These are phyloP conservation scores for Pheosia tremula DNA, from an alignment of 2,888 invertebrate species.

Conservation along the genomic window DNA sequence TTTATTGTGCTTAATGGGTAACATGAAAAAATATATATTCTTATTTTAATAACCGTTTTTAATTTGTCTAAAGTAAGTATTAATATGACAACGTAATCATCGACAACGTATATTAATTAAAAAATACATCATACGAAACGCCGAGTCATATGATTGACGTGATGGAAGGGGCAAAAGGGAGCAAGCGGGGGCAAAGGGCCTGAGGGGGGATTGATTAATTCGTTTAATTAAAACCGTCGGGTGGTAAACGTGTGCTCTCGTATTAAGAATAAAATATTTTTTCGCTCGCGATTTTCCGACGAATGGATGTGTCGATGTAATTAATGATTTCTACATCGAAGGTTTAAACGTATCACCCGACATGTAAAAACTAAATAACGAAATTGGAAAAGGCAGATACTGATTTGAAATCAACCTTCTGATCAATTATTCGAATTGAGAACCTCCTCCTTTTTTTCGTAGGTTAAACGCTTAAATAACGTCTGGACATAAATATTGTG, in stretches of 20 bases:
- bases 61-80: not conserved
- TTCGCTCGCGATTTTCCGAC: conserved; percentile 25
- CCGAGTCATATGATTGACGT: conserved; percentile 55
- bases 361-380: too few species aligned
- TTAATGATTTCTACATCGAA: conserved; percentile 10
- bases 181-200: conserved; percentile 14
- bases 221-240: conserved; percentile 56
- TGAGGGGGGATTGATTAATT: conserved; percentile 51
- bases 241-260: conserved; percentile 31
- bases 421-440: too few species aligned
- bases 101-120: conserved; percentile 36
- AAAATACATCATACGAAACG: conserved; percentile 38
- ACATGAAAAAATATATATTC: too few species aligned
- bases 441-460: too few species aligned
- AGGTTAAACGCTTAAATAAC: too few species aligned
- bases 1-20: too few species aligned
- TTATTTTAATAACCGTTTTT: too few species aligned
- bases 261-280: conserved; percentile 39
- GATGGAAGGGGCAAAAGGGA: conserved; percentile 16
- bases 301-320: conserved; percentile 6
- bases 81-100: conserved; percentile 2
- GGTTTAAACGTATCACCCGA: too few species aligned
- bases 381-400: too few species aligned
- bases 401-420: too few species aligned
- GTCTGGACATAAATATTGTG: too few species aligned